phyloP scores from a whole-genome alignment of 2,888 invertebrate species.

The Prionchulus punctatus region DNA sequence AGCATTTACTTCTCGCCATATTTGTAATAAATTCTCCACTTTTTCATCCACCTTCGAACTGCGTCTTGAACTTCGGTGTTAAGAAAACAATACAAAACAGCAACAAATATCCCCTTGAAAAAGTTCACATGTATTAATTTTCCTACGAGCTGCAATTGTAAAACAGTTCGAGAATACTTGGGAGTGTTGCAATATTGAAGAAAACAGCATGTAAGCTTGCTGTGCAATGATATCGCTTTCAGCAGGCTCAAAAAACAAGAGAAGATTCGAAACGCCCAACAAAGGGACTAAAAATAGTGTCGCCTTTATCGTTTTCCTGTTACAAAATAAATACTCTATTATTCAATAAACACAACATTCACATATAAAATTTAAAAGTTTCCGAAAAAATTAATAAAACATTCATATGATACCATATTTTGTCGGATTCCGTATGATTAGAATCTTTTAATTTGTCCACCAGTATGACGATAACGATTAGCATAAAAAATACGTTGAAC shows the following conservation, averaged over 20 bases:
- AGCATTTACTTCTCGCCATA: too few species aligned
- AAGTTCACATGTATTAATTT: too few species aligned
- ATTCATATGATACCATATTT: neutral
- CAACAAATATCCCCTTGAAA: conserved; percentile 30
- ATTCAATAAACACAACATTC: neutral
- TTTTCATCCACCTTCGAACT: conserved; percentile 15
- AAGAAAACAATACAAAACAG: conserved; percentile 27
- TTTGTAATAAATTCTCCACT: too few species aligned
- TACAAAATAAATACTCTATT: neutral
- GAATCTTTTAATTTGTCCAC: neutral
- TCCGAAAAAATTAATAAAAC: neutral
- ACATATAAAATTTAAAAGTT: too few species aligned
- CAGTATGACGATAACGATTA: neutral
- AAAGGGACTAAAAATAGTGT: conserved; percentile 6
- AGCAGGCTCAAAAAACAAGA: conserved; percentile 7
- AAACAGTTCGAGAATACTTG: neutral
- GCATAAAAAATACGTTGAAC: neutral
- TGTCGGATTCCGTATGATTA: neutral
- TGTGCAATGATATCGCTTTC: neutral
- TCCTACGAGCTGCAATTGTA: too few species aligned
- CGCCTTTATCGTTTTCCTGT: conserved; percentile 9
- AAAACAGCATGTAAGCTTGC: conserved; percentile 2
- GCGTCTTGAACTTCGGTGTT: conserved; percentile 31
- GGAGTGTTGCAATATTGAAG: conserved; percentile 1
- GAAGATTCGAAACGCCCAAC: conserved; percentile 3